phyloP scores from a whole-genome alignment of 1,140 invertebrate species.

The Drosophila eugracilis region DNA sequence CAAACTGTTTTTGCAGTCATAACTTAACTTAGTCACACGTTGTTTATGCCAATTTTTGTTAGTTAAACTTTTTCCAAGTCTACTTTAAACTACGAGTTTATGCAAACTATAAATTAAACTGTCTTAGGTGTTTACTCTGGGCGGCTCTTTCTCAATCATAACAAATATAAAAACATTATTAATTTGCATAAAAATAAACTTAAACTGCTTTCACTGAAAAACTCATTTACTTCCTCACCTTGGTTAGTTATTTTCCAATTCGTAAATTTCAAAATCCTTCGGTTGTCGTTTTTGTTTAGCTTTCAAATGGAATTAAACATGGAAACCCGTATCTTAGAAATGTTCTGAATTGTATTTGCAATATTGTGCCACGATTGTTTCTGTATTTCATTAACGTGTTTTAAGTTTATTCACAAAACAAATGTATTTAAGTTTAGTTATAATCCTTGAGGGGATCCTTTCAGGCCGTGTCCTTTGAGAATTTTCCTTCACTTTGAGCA shows the following conservation, averaged over 20 bases:
- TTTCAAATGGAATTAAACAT: slow-evolving; percentile 13
- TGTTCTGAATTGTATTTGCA: slow-evolving; percentile 84
- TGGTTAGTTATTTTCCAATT: background rate
- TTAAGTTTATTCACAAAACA: slow-evolving; percentile 21
- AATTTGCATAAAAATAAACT: background rate
- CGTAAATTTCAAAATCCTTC: slow-evolving; percentile 17
- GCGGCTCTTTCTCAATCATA: too few species aligned
- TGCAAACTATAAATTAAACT: slow-evolving; percentile 2
- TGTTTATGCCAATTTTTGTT: background rate
- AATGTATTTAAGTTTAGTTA: slow-evolving; percentile 4
- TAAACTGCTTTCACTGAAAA: slow-evolving; percentile 2
- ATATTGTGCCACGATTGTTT: slow-evolving; percentile 76
- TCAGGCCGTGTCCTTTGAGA: slow-evolving; percentile 2
- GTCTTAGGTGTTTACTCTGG: slow-evolving; percentile 1
- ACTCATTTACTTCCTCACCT: slow-evolving; percentile 22
- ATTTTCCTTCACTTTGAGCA: slow-evolving; percentile 15
- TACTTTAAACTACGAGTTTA: background rate
- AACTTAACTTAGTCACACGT: slow-evolving; percentile 7
- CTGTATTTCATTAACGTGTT: slow-evolving; percentile 84
- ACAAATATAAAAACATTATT: too few species aligned
- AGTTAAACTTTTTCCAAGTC: slow-evolving; percentile 1
- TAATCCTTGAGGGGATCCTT: slow-evolving; percentile 5
- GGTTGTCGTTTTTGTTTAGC: slow-evolving; percentile 19
- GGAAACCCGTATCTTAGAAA: slow-evolving; percentile 42
- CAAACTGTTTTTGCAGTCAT: background rate